A percentile compares a stretch with the other conserved stretches of the same genome.
These are phyloP conservation scores for Tetropium fuscum DNA, from an alignment of 2,888 invertebrate species.

Conservation along the genomic window DNA sequence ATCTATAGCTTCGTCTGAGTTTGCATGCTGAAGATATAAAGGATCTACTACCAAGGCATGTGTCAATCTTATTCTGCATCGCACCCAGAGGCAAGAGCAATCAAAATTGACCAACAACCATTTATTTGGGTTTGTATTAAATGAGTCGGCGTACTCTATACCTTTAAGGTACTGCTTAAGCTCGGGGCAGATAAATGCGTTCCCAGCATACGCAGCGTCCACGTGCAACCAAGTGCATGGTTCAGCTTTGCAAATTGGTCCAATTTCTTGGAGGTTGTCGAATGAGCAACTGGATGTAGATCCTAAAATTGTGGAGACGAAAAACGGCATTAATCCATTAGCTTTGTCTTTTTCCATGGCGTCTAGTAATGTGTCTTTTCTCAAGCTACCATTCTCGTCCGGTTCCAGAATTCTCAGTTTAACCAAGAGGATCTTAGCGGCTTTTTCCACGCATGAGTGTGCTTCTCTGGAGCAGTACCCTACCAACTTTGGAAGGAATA, in stretches of 20 bases:
- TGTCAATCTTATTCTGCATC: conserved; percentile 80
- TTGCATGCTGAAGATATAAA: conserved; percentile 85
- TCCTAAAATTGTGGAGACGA: conserved; percentile 85
- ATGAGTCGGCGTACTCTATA: conserved; percentile 83
- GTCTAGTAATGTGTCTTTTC: conserved; percentile 73
- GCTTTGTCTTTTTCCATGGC: conserved; percentile 79
- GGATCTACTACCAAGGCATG: conserved; percentile 90
- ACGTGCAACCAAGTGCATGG: conserved; percentile 87
- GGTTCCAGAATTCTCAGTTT: conserved; percentile 79
- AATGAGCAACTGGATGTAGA: conserved; percentile 88
- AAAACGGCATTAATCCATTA: conserved; percentile 84
- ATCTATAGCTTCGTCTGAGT: conserved; percentile 77
- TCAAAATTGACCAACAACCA: conserved; percentile 89
- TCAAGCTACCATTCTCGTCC: conserved; percentile 75
- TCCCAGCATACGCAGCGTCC: conserved; percentile 90
- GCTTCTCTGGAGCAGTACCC: conserved; percentile 81
- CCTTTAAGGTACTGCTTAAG: conserved; percentile 75
- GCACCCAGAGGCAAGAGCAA: conserved; percentile 87
- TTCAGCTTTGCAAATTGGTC: conserved; percentile 74
- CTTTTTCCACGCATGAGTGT: conserved; percentile 83
- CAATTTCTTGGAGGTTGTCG: conserved; percentile 83
- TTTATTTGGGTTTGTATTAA: conserved; percentile 91
- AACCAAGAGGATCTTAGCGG: conserved; percentile 81
- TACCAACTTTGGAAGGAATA: conserved; percentile 80
- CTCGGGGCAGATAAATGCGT: conserved; percentile 88